Evolutionary conservation across 2,888 invertebrate species (phyloP), one percentile per base, ranked within the genome.

Genomic region (Euspilapteryx auroguttella): DNA sequence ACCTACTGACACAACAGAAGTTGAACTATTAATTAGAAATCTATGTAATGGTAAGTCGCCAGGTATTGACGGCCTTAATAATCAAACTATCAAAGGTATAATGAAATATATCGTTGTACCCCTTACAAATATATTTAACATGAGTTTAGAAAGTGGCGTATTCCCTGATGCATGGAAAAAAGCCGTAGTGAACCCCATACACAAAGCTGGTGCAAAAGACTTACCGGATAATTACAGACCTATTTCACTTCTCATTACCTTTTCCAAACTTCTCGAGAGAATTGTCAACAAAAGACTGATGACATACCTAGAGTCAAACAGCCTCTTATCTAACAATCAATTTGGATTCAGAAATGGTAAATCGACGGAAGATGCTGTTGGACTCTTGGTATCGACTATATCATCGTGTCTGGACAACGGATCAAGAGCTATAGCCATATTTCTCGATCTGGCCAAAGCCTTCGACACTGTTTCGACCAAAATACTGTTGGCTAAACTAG

Each of bases 331-430:
- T n/a, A n/a, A 23, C 4, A 23, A n/a, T 5, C 23, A 23, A 11
- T 23, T 23, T n/a, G 23, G 23, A 7, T 23, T 23, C 23, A 23
- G 23, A n/a, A 23, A 23, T 4, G n/a, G n/a, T 23, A 23, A 23
- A n/a, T 9, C 23, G n/a, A 11, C 23, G 5, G 23, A 23, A n/a
- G 23, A 23, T n/a, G 23, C 23, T 4, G 23, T 17, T n/a, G 5
- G 23, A 7, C 6, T n/a, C 5, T 5, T 23, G n/a, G 11, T 10
- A n/a, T 23, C 11, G n/a, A 11, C 23, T 4, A n/a, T 23, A 17
- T 17, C 17, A 8, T 6, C 5, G 17, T n/a, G 5, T 23, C n/a
- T 23, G 5, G 23, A 23, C n/a, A n/a, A 5, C 5, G 23, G 23
- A 7, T 4, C 6, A 4, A 8, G 11, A 5, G 5, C 6, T n/a